Base-by-base conservation (phyloP, 2,888 invertebrate species). In the Ophioninae sp. region DNA sequence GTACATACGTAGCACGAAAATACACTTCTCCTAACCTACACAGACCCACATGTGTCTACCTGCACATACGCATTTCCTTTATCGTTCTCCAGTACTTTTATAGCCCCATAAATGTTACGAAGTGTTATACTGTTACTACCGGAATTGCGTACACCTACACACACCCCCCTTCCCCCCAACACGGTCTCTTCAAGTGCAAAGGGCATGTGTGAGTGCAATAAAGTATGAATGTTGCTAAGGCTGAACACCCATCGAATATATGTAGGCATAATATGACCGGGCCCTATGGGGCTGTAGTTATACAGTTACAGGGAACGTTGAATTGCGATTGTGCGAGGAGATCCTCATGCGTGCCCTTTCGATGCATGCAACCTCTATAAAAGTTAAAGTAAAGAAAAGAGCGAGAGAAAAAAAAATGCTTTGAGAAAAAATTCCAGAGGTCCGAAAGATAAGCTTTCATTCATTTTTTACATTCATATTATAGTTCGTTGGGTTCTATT, bases 41-140 rank as follows among this genome's bases (percentile, higher is more conserved):
- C 17, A 65, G n/a, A 64, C 64, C 10, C 37, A 51, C 56, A 1
- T 22, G 20, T 41, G 44, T 30, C 39, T 67, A 59, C 23, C 41
- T 37, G 63, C 61, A 23, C 51, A 56, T 77, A 64, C 44, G 73
- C 51, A 65, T 81, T 83, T 69, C 81, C 79, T 85, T 83, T 85
- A 85, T 85, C 81, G 83, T 82, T 79, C 68, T 73, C 81, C 81
- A 75, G 76, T 71, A 74, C 79, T 83, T 85, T 85, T 85, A 85
- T 85, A 65, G 85, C 81, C 83, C 77, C 83, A 85, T 85, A 85
- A 85, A 83, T 82, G 85, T 85, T 83, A 85, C 85, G 84, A 81
- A 85, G 78, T 83, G 83, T 82, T 85, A 83, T 79, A 83, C 81
- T 56, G 75, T 68, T 73, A 68, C 81, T 78, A 77, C 76, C 9